A percentile compares a stretch with the other conserved stretches of the same genome.
phyloP scores from a whole-genome alignment of 2,113 vertebrate genomes.

The Mugil cephalus region DNA sequence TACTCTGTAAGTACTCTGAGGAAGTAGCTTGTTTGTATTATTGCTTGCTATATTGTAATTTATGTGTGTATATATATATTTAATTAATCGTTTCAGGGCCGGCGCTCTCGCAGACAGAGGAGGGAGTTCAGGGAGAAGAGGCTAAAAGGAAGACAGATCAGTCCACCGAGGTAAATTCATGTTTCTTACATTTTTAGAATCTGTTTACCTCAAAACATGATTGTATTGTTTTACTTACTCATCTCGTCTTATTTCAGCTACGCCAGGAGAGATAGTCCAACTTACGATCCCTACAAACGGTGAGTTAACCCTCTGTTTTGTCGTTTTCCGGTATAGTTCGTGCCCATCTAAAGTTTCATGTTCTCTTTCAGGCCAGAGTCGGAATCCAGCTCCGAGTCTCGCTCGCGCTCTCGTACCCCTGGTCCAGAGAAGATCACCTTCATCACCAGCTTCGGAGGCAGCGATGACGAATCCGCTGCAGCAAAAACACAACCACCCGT shows the following conservation, averaged over 20 bases:
- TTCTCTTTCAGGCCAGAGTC: slow-evolving; percentile 84
- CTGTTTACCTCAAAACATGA: not conserved
- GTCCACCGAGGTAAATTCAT: slow-evolving; percentile 90
- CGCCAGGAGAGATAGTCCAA: slow-evolving; percentile 95
- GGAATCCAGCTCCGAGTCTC: slow-evolving; percentile 89
- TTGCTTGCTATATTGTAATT: not conserved
- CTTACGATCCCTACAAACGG: slow-evolving; percentile 97
- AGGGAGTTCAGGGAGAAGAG: slow-evolving; percentile 96
- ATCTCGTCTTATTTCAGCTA: slow-evolving; percentile 82
- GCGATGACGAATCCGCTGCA: slow-evolving; percentile 89
- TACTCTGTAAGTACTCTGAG: slow-evolving; percentile 87
- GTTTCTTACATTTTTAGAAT: not conserved
- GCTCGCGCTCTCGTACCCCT: slow-evolving; percentile 89
- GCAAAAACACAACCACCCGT: slow-evolving; percentile 63
- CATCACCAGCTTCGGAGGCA: slow-evolving; percentile 96
- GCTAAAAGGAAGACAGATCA: slow-evolving; percentile 95
- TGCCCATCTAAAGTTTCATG: not conserved
- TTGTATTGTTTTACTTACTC: not conserved
- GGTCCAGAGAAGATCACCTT: slow-evolving; percentile 95
- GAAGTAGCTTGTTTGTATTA: not conserved
- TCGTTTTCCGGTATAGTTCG: not conserved
- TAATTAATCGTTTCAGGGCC: slow-evolving; percentile 83
- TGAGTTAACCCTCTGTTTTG: slow-evolving; percentile 63
- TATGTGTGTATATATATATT: no score
- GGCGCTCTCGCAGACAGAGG: slow-evolving; percentile 93